Conservation (phyloP, 2,888 invertebrate genomes). For the Chloroclystis v-ata region DNA sequence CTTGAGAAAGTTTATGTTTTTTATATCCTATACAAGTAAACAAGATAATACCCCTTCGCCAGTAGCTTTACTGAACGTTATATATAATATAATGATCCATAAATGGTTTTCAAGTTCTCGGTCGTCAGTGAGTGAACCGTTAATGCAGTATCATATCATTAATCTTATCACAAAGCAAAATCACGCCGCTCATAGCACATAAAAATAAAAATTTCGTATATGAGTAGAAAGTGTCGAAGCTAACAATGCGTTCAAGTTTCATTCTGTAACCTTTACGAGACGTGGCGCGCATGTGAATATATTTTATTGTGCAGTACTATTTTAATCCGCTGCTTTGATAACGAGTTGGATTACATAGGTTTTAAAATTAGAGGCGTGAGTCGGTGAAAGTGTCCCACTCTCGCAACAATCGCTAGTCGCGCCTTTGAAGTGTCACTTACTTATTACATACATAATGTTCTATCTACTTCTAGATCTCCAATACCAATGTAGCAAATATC, state of each 20-base stretch:
- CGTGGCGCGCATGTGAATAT: conserved; percentile 58
- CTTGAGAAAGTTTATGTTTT: conserved; percentile 7
- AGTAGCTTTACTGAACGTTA: conserved; percentile 5
- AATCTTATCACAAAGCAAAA: conserved; percentile 29
- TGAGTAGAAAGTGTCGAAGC: conserved; percentile 64
- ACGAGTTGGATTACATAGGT: conserved; percentile 60
- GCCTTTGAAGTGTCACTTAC: conserved; percentile 64
- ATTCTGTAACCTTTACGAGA: conserved; percentile 54
- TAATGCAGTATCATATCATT: conserved; percentile 21
- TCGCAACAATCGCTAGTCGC: conserved; percentile 62
- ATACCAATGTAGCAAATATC: too few species aligned
- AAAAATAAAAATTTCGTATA: conserved; percentile 30
- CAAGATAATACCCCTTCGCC: conserved; percentile 5
- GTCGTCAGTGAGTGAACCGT: conserved; percentile 31
- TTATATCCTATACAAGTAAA: too few species aligned
- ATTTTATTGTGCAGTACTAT: conserved; percentile 51
- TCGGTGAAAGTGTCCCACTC: conserved; percentile 70
- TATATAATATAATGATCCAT: conserved; percentile 29
- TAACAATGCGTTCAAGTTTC: conserved; percentile 51
- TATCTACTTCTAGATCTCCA: too few species aligned
- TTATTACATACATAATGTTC: conserved; percentile 32
- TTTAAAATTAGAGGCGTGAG: conserved; percentile 60
- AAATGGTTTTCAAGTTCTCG: conserved; percentile 36
- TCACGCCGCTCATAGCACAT: conserved; percentile 32
- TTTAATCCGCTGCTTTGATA: conserved; percentile 54